Evolutionary conservation across 2,888 invertebrate genomes (phyloP).

Genomic region (Nephrotoma guestfalica): DNA sequence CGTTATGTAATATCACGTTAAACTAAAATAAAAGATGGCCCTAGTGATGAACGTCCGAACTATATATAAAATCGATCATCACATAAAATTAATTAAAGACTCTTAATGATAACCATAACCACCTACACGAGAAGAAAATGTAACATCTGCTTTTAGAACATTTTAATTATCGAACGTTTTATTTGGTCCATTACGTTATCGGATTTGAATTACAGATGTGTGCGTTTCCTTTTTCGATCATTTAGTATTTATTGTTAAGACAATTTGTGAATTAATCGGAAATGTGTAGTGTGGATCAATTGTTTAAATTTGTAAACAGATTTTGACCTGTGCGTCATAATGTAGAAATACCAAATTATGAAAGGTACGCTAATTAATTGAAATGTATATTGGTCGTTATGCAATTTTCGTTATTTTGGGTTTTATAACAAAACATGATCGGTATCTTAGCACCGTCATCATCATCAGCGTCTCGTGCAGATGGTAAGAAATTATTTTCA

Average conservation of each 20-base stretch:
- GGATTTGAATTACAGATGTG: neutral
- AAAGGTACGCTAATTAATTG: too few species aligned
- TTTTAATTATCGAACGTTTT: neutral
- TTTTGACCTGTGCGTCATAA: too few species aligned
- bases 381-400: too few species aligned
- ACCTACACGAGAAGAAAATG: neutral
- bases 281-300: too few species aligned
- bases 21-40: neutral
- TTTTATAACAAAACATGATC: too few species aligned
- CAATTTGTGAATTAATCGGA: too few species aligned
- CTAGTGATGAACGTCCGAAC: neutral
- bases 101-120: neutral
- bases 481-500: too few species aligned
- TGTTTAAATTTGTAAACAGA: too few species aligned
- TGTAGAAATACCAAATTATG: too few species aligned
- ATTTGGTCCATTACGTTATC: neutral
- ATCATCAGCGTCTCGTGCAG: too few species aligned
- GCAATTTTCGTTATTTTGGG: too few species aligned
- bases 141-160: neutral
- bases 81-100: neutral
- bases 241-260: neutral
- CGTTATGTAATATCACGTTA: neutral
- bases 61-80: neutral
- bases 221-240: neutral
- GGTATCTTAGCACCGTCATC: too few species aligned